Conservation (phyloP, 2,888 invertebrate species). For the Lymantria dispar region DNA sequence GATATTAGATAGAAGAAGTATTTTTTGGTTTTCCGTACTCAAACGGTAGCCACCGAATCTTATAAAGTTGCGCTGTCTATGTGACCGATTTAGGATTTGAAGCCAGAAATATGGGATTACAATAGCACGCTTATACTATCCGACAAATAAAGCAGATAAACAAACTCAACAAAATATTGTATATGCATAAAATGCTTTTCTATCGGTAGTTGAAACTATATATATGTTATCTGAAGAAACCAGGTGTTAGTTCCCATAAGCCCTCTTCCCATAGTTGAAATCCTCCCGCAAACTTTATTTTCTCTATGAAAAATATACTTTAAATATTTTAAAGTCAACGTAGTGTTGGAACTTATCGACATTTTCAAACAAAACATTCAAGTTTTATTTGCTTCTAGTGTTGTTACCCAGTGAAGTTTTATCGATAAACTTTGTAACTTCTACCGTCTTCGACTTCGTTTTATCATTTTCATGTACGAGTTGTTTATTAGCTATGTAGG, state of each 20-base stretch:
- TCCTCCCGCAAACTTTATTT: constrained; percentile 15
- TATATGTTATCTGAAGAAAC: background rate
- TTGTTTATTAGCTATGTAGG: constrained; percentile 13
- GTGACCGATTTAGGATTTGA: too few relatives aligned
- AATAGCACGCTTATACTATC: too few relatives aligned
- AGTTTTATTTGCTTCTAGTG: constrained; percentile 33
- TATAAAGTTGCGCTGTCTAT: too few relatives aligned
- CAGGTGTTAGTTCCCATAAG: background rate
- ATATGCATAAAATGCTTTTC: too few relatives aligned
- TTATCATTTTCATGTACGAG: constrained; percentile 26
- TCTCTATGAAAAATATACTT: constrained; percentile 17
- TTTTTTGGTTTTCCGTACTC: too few relatives aligned
- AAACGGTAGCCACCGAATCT: too few relatives aligned
- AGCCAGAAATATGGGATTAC: too few relatives aligned
- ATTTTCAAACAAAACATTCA: constrained; percentile 24
- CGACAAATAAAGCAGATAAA: too few relatives aligned
- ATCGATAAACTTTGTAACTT: constrained; percentile 28
- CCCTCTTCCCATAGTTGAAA: constrained; percentile 9
- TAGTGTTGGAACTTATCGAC: constrained; percentile 27
- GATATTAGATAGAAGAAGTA: too few relatives aligned
- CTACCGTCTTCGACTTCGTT: constrained; percentile 5
- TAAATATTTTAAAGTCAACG: constrained; percentile 19
- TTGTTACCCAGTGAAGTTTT: constrained; percentile 29
- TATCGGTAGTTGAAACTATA: too few relatives aligned
- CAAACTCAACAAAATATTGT: too few relatives aligned